phyloP scores from a whole-genome alignment of 2,797 vertebrate species.

The Leucoraja ocellata region DNA sequence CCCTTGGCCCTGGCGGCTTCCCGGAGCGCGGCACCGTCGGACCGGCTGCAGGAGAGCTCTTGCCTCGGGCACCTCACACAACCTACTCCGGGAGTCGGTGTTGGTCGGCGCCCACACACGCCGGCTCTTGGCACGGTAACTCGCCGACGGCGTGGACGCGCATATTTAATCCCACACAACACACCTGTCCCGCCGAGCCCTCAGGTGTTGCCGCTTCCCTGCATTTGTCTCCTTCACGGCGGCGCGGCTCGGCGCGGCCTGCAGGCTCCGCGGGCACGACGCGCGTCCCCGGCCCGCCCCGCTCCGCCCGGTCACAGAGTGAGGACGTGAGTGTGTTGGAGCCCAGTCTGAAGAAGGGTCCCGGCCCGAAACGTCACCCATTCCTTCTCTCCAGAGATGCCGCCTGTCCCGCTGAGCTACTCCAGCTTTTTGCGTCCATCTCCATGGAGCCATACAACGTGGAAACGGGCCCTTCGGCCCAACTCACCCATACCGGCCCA shows the following conservation, averaged over 20 bases:
- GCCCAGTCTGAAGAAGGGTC: too few species aligned
- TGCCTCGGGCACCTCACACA: not conserved
- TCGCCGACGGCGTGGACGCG: too few species aligned
- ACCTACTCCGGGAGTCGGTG: too few species aligned
- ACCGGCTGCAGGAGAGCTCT: not conserved
- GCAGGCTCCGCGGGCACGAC: too few species aligned
- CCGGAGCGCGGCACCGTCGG: not conserved
- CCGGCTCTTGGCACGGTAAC: not conserved
- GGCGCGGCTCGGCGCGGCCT: not conserved
- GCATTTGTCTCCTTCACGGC: not conserved
- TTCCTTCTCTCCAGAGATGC: too few species aligned
- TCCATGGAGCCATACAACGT: too few species aligned
- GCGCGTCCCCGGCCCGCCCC: not conserved
- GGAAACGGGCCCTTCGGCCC: too few species aligned
- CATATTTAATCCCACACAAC: not conserved
- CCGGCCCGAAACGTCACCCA: too few species aligned
- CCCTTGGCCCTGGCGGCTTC: not conserved
- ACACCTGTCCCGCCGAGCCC: not conserved
- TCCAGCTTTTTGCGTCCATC: too few species aligned
- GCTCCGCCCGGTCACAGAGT: not conserved
- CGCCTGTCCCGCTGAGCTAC: too few species aligned
- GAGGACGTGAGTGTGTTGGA: too few species aligned
- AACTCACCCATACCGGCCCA: too few species aligned
- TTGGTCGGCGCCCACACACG: not conserved
- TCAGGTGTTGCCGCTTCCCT: accelerated